Base-by-base conservation (phyloP, 2,888 invertebrate genomes). In the Ctena decussata region DNA sequence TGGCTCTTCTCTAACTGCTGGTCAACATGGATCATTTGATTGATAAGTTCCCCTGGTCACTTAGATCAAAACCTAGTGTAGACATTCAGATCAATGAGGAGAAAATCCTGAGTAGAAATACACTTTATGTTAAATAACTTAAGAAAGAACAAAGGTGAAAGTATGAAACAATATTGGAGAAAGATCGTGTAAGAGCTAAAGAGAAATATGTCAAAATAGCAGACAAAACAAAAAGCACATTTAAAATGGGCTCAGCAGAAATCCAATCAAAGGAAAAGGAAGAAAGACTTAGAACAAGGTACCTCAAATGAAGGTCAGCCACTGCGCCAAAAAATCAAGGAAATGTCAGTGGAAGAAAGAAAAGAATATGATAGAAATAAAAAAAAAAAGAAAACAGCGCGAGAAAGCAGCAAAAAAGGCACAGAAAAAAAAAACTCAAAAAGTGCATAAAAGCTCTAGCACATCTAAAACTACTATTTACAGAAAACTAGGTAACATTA, bases 341-440 rank as follows among this genome's bases (percentile, higher is more conserved):
- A 70, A 21, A 70, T 70, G 70, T 37, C 70, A 6, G 37, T 24
- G n/a, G 70, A 70, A 70, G 70, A 70, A 41, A 70, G 21, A 70
- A 70, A 24, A 41, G 39, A 37, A 24, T 37, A 70, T 41, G n/a
- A 30, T 5, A 39, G 70, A 37, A n/a, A 37, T 15, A 41, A 70
- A 70, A 70, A 70, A 41, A 70, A 70, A 69, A 69, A 6, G 21
- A 32, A 37, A 15, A 39, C 35, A 70, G 37, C 35, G 35, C 24
- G 24, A 37, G 70, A 70, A 24, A 70, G 39, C 21, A 5, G 2
- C 8, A 5, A 21, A 37, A 70, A 70, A 70, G n/a, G 21, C 12
- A 3, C 70, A 39, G 1, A 70, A 37, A 70, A 70, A 8, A 37
- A 70, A 70, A 41, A 39, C n/a, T 70, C 37, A n/a, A 35, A 70